These are phyloP conservation scores for Graptemys geographica DNA, from an alignment of 2,797 vertebrate genomes.

Conservation along the genomic window DNA sequence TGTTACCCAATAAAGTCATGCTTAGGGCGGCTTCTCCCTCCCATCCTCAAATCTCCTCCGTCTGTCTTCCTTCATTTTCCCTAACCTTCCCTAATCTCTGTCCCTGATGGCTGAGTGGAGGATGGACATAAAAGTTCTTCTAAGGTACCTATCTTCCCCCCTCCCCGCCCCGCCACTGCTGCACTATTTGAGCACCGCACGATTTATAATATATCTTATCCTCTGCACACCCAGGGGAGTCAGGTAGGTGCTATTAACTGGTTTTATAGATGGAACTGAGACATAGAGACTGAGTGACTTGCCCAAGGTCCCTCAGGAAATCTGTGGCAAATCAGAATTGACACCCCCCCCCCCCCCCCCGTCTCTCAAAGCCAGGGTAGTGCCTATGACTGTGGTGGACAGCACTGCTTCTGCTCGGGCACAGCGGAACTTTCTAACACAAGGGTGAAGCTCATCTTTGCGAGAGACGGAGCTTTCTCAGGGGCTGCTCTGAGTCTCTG, in stretches of 20 bases:
- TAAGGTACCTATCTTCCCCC: not conserved
- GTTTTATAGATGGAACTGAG: not conserved
- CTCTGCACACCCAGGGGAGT: not conserved
- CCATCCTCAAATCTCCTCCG: not conserved
- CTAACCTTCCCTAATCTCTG: not conserved
- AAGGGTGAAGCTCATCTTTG: not conserved
- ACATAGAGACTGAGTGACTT: not conserved
- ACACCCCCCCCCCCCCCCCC: not conserved
- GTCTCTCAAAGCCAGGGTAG: not conserved
- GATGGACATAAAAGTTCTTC: not conserved
- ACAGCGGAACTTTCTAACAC: not conserved
- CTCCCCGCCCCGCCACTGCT: not conserved
- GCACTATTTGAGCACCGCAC: no score
- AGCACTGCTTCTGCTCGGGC: no score
- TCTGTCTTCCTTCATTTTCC: not conserved
- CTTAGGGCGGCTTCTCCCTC: not conserved
- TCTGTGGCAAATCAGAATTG: not conserved
- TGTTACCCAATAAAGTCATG: not conserved
- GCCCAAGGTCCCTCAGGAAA: not conserved
- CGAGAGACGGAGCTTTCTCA: no score
- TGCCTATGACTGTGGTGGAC: not conserved
- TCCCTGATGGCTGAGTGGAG: not conserved
- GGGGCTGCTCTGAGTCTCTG: no score
- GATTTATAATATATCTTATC: no score
- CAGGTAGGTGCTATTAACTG: not conserved